Percentiles rank a stretch among this genome's conserved stretches.
These are phyloP conservation scores for Harlomillsia oculata DNA, from an alignment of 1,140 invertebrate genomes.

Conservation along the genomic window DNA sequence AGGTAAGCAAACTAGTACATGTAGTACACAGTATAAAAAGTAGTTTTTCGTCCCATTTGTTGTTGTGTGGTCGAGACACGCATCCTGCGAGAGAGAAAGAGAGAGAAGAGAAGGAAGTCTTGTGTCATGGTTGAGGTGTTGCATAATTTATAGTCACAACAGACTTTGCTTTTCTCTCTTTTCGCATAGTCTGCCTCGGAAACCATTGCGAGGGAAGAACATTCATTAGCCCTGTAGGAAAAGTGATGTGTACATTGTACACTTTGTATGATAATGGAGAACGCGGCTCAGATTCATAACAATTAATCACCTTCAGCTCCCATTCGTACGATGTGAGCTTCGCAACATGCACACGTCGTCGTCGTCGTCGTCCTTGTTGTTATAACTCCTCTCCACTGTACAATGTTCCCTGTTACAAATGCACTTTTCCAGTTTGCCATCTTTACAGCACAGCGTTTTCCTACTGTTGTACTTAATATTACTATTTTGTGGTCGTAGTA, in stretches of 20 bases:
- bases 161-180: conserved; percentile 16
- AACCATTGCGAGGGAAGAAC: conserved; percentile 26
- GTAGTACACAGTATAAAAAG: not conserved
- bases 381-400: too few species aligned
- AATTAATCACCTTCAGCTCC: conserved; percentile 29
- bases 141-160: conserved; percentile 28
- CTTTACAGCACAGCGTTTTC: too few species aligned
- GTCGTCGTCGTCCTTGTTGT: too few species aligned
- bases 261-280: conserved; percentile 25
- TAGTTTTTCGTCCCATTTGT: not conserved
- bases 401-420: too few species aligned
- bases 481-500: too few species aligned
- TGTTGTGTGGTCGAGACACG: conserved; percentile 8
- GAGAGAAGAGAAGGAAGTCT: conserved; percentile 22
- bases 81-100: too few species aligned
- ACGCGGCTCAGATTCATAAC: conserved; percentile 18
- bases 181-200: too few species aligned
- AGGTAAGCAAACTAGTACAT: not conserved
- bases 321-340: too few species aligned
- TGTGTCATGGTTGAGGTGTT: conserved; percentile 28
- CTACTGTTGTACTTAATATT: too few species aligned
- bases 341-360: too few species aligned
- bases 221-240: conserved; percentile 28
- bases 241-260: conserved; percentile 25
- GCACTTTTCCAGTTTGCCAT: too few species aligned